These are phyloP conservation scores for Saguinus imperator DNA, from an alignment of 2,113 vertebrate genomes.

Conservation along the genomic window DNA sequence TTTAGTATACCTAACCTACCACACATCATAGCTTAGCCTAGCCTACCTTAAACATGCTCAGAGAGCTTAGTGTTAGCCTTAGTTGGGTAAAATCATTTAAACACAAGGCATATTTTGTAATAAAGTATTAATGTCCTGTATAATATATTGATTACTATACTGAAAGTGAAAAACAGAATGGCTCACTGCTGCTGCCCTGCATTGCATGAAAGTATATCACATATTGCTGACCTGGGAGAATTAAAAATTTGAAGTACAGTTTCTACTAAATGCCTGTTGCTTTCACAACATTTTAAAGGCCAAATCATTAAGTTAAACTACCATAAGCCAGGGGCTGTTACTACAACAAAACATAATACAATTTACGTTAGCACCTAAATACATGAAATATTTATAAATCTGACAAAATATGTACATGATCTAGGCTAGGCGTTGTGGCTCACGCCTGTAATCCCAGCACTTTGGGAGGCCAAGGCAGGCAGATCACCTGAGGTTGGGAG, in stretches of 20 bases:
- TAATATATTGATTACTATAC: not conserved
- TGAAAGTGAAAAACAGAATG: not conserved
- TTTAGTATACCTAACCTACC: not conserved
- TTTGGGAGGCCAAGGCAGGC: too few relatives aligned
- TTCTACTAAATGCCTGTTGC: not conserved
- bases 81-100: not conserved
- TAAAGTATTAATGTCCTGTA: not conserved
- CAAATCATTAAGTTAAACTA: not conserved
- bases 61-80: not conserved
- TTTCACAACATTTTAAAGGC: not conserved
- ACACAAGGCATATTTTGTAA: not conserved
- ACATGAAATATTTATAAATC: not conserved
- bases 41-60: not conserved
- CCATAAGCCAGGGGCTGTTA: not conserved
- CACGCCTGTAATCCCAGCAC: too few relatives aligned
- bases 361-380: not conserved
- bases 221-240: not conserved
- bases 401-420: not conserved
- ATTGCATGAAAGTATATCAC: not conserved
- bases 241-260: not conserved
- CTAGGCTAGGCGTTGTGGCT: too few relatives aligned
- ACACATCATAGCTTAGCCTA: not conserved
- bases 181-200: not conserved
- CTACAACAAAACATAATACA: not conserved
- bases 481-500: too few relatives aligned